Evolutionary conservation across 2,113 vertebrate genomes (phyloP).

Genomic region (Embiotoca jacksoni): DNA sequence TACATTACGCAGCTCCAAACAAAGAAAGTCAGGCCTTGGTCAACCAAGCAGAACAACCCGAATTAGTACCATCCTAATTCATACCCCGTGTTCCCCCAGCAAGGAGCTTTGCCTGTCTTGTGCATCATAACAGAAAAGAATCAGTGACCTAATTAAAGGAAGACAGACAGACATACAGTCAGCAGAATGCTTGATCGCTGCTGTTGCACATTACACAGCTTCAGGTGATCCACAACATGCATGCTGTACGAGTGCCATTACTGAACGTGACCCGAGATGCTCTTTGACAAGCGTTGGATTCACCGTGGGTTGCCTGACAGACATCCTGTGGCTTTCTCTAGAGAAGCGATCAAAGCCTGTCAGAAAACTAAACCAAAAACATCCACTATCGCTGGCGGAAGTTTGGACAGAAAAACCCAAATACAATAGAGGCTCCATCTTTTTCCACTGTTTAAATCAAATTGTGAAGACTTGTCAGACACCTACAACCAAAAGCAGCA

Average conservation of each 20-base stretch:
- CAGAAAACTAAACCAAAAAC: conserved; percentile 20
- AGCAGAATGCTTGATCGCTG: conserved; percentile 63
- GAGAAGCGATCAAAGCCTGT: background rate
- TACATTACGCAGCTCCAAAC: conserved; percentile 42
- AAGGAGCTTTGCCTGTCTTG: conserved; percentile 28
- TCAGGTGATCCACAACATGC: conserved; percentile 51
- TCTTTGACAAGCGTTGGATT: conserved; percentile 35
- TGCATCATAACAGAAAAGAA: conserved; percentile 69
- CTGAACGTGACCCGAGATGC: conserved; percentile 45
- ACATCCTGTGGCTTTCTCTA: conserved; percentile 18
- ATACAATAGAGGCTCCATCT: background rate
- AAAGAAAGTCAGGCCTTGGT: conserved; percentile 40
- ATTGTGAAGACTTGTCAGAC: conserved; percentile 1
- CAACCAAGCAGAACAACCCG: conserved; percentile 57
- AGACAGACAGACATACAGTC: conserved; percentile 62
- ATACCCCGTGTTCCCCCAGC: conserved; percentile 1
- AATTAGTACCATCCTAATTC: conserved; percentile 49
- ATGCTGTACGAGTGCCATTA: conserved; percentile 19
- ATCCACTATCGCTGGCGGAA: background rate
- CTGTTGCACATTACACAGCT: conserved; percentile 51
- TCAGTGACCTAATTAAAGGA: conserved; percentile 73
- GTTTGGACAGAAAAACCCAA: conserved; percentile 19
- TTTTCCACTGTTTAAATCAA: background rate
- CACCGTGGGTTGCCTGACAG: conserved; percentile 11
- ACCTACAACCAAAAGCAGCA: background rate